Evolutionary conservation across 2,797 vertebrate species (phyloP).

Genomic region (Threskiornis aethiopicus): DNA sequence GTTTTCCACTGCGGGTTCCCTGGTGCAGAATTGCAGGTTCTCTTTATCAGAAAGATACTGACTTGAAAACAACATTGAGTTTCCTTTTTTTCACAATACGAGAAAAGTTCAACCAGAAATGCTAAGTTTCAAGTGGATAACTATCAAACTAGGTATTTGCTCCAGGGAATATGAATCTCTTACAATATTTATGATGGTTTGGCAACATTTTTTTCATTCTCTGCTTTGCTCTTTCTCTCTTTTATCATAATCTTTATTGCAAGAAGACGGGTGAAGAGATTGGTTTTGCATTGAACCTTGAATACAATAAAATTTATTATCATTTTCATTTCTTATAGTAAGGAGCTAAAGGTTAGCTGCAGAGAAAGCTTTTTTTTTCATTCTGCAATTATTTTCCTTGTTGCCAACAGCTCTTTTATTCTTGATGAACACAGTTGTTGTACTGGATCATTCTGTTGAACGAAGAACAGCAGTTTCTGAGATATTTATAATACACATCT

Average conservation of each 20-base stretch:
- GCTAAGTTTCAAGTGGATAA: neutral
- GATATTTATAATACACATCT: neutral
- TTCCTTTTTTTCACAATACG: neutral
- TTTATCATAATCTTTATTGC: neutral
- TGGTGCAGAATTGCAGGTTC: neutral
- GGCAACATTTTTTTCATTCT: neutral
- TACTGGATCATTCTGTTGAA: neutral
- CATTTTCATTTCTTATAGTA: neutral
- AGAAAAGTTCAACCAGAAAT: neutral
- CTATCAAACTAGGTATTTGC: neutral
- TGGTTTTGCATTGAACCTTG: neutral
- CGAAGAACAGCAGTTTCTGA: neutral
- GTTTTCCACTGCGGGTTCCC: neutral
- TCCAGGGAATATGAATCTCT: neutral
- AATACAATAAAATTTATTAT: neutral
- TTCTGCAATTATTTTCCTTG: constrained; percentile 2
- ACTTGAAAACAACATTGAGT: neutral
- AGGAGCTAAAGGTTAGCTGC: neutral
- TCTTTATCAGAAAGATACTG: neutral
- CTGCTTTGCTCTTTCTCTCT: neutral
- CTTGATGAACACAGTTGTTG: neutral
- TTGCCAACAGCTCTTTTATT: neutral
- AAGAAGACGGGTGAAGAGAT: neutral
- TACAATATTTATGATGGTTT: neutral
- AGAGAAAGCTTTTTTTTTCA: neutral